phyloP scores from a whole-genome alignment of 2,113 vertebrate genomes.

The Girardinichthys multiradiatus region DNA sequence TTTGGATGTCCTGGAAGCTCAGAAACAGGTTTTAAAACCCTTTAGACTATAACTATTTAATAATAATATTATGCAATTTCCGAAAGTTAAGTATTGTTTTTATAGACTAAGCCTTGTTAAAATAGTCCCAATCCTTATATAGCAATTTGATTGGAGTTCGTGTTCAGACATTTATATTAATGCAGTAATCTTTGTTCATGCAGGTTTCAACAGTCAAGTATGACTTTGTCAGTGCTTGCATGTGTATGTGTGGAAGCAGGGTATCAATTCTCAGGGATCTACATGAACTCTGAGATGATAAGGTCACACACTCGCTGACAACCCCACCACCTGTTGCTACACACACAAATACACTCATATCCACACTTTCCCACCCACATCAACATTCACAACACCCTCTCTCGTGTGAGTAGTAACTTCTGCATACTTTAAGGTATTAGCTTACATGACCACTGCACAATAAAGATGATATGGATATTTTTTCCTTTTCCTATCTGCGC shows the following conservation, averaged over 20 bases:
- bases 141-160: background rate
- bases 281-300: slow-evolving; percentile 66
- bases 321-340: slow-evolving; percentile 64
- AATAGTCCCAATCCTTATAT: background rate
- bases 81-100: no score
- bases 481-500: background rate
- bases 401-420: slow-evolving; percentile 41
- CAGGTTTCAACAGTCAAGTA: slow-evolving; percentile 12
- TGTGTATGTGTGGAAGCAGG: background rate
- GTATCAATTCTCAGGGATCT: slow-evolving; percentile 53
- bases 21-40: no score
- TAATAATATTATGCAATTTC: no score
- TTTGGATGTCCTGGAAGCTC: no score
- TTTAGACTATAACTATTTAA: no score
- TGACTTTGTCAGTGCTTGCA: slow-evolving; percentile 15
- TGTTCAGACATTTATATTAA: slow-evolving; percentile 11
- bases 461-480: background rate
- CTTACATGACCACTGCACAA: slow-evolving; percentile 22
- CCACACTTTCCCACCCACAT: slow-evolving; percentile 41
- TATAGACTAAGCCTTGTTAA: no score
- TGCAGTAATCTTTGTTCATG: background rate
- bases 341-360: slow-evolving; percentile 31
- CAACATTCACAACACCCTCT: slow-evolving; percentile 30
- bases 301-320: slow-evolving; percentile 67
- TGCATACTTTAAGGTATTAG: slow-evolving; percentile 25